Evolutionary conservation across 2,797 vertebrate species (phyloP).

Genomic region (Premnoplex brunnescens): DNA sequence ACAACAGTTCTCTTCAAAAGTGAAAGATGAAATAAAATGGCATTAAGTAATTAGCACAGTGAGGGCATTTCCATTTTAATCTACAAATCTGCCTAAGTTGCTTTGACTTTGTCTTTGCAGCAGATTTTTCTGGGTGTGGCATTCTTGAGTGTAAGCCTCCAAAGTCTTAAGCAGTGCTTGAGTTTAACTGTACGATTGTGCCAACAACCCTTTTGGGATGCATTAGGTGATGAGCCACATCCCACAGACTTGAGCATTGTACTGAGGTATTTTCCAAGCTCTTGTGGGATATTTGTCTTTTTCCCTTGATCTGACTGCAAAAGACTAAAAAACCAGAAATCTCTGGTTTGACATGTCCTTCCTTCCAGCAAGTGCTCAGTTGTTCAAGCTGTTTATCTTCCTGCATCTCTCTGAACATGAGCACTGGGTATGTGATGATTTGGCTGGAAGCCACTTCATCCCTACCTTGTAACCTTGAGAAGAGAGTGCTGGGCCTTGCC

Average conservation of each 20-base stretch:
- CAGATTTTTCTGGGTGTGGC: neutral
- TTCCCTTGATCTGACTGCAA: neutral
- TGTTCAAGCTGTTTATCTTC: neutral
- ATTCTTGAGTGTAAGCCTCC: neutral
- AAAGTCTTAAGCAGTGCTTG: neutral
- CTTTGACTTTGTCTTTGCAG: neutral
- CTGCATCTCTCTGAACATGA: neutral
- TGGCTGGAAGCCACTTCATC: neutral
- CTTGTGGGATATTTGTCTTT: neutral
- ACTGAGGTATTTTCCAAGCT: neutral
- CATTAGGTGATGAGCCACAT: neutral
- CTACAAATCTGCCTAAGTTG: neutral
- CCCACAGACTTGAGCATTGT: neutral
- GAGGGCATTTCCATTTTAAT: neutral
- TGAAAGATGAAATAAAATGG: neutral
- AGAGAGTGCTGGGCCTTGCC: neutral
- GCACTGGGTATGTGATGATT: neutral
- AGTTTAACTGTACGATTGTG: neutral
- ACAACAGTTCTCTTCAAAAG: constrained; percentile 51
- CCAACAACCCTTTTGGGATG: neutral
- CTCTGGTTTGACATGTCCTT: neutral
- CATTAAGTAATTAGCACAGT: neutral
- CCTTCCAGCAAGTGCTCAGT: neutral
- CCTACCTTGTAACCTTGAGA: neutral
- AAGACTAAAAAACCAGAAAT: neutral